phyloP scores from a whole-genome alignment of 2,888 invertebrate species.

The Dinocampus coccinellae region DNA sequence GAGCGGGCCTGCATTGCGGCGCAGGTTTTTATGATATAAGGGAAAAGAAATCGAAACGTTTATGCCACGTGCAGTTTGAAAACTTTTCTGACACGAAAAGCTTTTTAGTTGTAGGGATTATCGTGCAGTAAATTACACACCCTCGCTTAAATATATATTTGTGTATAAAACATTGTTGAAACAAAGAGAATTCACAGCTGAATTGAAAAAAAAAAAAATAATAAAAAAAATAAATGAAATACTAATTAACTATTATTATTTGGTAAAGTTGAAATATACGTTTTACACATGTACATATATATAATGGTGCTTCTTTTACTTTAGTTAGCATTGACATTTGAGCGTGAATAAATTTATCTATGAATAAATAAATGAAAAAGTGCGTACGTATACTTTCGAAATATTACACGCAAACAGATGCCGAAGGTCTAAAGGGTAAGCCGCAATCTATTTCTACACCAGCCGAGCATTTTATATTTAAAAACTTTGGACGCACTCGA shows the following conservation, averaged over 20 bases:
- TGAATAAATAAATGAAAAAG: constrained; percentile 23
- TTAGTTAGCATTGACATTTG: not conserved
- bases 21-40: constrained; percentile 39
- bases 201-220: no score
- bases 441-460: constrained; percentile 42
- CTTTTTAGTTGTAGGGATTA: constrained; percentile 27
- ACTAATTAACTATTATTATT: no score
- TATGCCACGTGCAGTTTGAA: constrained; percentile 23
- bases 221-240: no score
- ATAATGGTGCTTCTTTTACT: no score
- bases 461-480: constrained; percentile 42
- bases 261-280: no score
- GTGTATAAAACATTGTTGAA: not conserved
- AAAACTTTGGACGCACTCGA: constrained; percentile 38
- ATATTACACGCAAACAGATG: constrained; percentile 25
- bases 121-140: constrained; percentile 33
- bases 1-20: constrained; percentile 51
- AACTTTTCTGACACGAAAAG: constrained; percentile 35
- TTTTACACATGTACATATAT: no score
- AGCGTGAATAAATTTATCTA: not conserved
- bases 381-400: constrained; percentile 37
- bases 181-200: no score
- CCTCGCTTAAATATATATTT: not conserved
- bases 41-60: not conserved
- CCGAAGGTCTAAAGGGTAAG: constrained; percentile 42